Percentiles rank a stretch among this genome's conserved stretches.
Evolutionary conservation across 2,888 invertebrate genomes (phyloP).

Genomic region (Luperina testacea): DNA sequence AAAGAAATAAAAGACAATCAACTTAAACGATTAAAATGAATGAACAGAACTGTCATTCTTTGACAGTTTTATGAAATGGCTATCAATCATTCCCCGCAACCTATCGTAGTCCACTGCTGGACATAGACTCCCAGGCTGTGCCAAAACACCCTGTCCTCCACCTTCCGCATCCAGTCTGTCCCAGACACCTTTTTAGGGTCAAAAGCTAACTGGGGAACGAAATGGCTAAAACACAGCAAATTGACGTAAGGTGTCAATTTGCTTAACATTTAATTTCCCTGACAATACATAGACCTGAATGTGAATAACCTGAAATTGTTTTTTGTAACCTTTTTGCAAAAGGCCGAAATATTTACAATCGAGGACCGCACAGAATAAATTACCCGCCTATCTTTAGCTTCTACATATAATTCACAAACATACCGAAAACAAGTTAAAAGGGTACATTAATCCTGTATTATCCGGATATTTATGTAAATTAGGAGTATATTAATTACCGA

Average conservation of each 20-base stretch:
- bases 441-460: slow-evolving; percentile 49
- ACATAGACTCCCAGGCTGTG: not conserved
- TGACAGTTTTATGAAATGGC: not conserved
- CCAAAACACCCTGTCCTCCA: not conserved
- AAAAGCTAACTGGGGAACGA: too few relatives aligned
- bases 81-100: not conserved
- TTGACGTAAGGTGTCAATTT: too few relatives aligned
- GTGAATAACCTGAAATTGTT: too few relatives aligned
- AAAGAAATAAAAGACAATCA: not conserved
- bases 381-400: slow-evolving; percentile 13
- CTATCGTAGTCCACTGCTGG: not conserved
- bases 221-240: too few relatives aligned
- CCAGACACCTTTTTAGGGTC: not conserved
- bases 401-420: slow-evolving; percentile 31
- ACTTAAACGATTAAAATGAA: not conserved
- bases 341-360: slow-evolving; percentile 5
- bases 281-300: too few relatives aligned
- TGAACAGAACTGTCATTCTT: not conserved
- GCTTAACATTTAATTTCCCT: too few relatives aligned
- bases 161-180: not conserved
- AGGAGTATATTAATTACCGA: slow-evolving; percentile 45
- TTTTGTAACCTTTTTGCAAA: too few relatives aligned
- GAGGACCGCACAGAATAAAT: slow-evolving; percentile 9
- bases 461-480: slow-evolving; percentile 55
- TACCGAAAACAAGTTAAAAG: slow-evolving; percentile 35